A percentile compares a stretch with the other conserved stretches of the same genome.
phyloP scores from a whole-genome alignment of 2,113 vertebrate genomes.

The Saguinus imperator region DNA sequence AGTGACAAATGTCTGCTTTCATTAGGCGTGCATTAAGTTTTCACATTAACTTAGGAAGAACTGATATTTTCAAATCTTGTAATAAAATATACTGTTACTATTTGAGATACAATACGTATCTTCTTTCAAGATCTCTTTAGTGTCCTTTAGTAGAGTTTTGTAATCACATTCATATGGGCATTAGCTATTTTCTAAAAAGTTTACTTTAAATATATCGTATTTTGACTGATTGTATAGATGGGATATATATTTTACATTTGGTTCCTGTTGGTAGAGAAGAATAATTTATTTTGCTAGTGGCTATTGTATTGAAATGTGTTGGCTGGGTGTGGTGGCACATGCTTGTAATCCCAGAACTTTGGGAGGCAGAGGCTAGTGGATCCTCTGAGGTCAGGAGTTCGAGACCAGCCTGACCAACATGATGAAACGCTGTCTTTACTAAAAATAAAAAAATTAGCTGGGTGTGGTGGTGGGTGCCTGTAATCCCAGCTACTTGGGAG shows the following conservation, averaged over 20 bases:
- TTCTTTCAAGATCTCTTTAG: background rate
- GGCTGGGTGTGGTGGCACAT: too few species aligned
- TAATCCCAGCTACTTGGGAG: too few species aligned
- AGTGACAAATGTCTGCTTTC: background rate
- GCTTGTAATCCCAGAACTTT: too few species aligned
- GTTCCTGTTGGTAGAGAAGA: background rate
- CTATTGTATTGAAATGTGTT: background rate
- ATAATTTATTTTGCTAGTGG: background rate
- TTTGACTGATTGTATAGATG: background rate
- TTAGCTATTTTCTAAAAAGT: background rate
- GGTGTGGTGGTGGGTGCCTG: too few species aligned
- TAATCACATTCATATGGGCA: background rate
- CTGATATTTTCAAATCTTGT: background rate
- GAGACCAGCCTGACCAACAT: too few species aligned
- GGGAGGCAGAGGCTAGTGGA: too few species aligned
- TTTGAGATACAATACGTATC: background rate
- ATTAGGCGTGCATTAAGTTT: background rate
- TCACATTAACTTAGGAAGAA: conserved; percentile 9
- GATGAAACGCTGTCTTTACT: too few species aligned
- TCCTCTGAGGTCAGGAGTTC: too few species aligned
- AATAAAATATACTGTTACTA: background rate
- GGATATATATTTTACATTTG: background rate
- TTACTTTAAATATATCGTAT: background rate
- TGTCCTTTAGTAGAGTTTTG: background rate
- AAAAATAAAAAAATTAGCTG: too few species aligned